phyloP scores from a whole-genome alignment of 1,140 invertebrate species.

The Sinella curviseta region DNA sequence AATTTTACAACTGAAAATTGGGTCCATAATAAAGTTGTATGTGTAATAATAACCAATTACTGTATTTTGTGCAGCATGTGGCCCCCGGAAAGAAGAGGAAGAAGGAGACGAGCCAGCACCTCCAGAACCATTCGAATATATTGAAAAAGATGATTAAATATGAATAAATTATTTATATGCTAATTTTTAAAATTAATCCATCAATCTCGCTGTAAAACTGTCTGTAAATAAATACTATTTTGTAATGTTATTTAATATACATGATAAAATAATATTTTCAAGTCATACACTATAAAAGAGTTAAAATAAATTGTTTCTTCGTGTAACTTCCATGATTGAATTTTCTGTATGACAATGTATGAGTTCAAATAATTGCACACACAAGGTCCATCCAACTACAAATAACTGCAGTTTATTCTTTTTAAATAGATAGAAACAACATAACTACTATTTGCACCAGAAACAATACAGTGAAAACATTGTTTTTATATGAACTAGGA shows the following conservation, averaged over 20 bases:
- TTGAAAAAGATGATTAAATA: slow-evolving; percentile 67
- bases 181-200: background rate
- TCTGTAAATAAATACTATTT: slow-evolving; percentile 11
- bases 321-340: no score
- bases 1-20: slow-evolving; percentile 39
- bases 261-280: background rate
- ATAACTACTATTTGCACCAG: no score
- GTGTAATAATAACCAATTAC: background rate
- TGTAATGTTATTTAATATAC: background rate
- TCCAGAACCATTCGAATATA: slow-evolving; percentile 94
- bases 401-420: no score
- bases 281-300: no score
- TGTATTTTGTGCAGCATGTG: slow-evolving; percentile 67
- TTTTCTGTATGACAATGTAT: no score
- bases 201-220: background rate
- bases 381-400: no score
- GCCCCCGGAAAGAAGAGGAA: slow-evolving; percentile 89
- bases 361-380: no score
- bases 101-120: slow-evolving; percentile 84
- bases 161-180: background rate
- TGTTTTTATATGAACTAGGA: no score
- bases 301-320: background rate
- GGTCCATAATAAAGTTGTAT: slow-evolving; percentile 12
- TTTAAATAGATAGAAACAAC: no score
- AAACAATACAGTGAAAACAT: no score